Conservation (phyloP, 2,888 invertebrate genomes). For the Xylocampa areola region DNA sequence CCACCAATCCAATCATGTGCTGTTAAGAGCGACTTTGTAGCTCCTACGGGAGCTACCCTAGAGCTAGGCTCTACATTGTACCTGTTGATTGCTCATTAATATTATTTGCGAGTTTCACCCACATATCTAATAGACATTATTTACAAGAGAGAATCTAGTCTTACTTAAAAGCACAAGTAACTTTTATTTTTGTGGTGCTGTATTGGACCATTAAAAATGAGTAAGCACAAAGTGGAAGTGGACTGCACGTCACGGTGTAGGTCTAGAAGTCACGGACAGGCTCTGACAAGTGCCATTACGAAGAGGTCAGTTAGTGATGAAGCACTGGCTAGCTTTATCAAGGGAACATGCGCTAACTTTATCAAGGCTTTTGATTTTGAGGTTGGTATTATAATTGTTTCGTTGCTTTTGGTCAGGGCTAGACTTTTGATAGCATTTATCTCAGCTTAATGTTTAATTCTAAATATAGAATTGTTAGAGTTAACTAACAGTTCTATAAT, state of each 20-base stretch:
- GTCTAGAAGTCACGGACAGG: slow-evolving; percentile 89
- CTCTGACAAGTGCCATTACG: slow-evolving; percentile 91
- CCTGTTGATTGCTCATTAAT: slow-evolving; percentile 62
- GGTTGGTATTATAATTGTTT: slow-evolving; percentile 73
- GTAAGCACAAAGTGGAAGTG: slow-evolving; percentile 78
- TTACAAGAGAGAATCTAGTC: slow-evolving; percentile 43
- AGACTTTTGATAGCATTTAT: too few relatives aligned
- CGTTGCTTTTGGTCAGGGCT: too few relatives aligned
- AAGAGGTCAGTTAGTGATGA: slow-evolving; percentile 90
- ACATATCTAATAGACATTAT: slow-evolving; percentile 57
- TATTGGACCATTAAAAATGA: slow-evolving; percentile 71
- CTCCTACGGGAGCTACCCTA: slow-evolving; percentile 77
- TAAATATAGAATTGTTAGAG: too few relatives aligned
- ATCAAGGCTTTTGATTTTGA: slow-evolving; percentile 89
- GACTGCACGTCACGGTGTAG: slow-evolving; percentile 91
- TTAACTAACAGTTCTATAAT: too few relatives aligned
- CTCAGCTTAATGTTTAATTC: too few relatives aligned
- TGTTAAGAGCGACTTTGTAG: slow-evolving; percentile 68
- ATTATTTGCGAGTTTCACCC: slow-evolving; percentile 31
- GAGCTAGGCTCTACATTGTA: slow-evolving; percentile 67
- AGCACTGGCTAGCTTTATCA: slow-evolving; percentile 90
- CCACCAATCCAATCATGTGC: slow-evolving; percentile 73
- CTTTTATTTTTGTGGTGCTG: slow-evolving; percentile 13
- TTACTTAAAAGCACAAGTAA: slow-evolving; percentile 22
- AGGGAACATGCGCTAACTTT: slow-evolving; percentile 90